A percentile compares a stretch with the other conserved stretches of the same genome.
These are phyloP conservation scores for Tolmerus cingulatus DNA, from an alignment of 2,888 invertebrate species.

Conservation along the genomic window DNA sequence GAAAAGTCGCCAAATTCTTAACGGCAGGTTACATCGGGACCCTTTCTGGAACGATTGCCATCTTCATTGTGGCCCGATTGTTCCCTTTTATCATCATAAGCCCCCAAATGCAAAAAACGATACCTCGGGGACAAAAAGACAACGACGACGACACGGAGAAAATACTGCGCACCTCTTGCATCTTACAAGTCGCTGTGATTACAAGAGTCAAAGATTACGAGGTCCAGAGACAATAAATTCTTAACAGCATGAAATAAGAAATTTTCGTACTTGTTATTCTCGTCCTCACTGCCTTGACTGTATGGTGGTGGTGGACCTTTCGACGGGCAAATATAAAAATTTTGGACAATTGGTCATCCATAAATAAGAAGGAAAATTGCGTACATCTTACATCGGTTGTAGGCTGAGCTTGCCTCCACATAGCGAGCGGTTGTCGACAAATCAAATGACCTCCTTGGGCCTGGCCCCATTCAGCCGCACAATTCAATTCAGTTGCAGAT, in stretches of 20 bases:
- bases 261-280: slow-evolving; percentile 32
- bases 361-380: slow-evolving; percentile 37
- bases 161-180: slow-evolving; percentile 18
- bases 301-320: not conserved
- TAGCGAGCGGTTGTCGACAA: slow-evolving; percentile 9
- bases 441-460: slow-evolving; percentile 29
- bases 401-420: slow-evolving; percentile 25
- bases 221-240: slow-evolving; percentile 39
- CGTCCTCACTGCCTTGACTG: not conserved
- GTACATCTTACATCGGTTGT: slow-evolving; percentile 24
- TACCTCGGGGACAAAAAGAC: slow-evolving; percentile 4
- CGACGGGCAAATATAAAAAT: slow-evolving; percentile 31
- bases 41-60: slow-evolving; percentile 39
- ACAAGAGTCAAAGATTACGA: slow-evolving; percentile 42
- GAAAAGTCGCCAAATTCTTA: slow-evolving; percentile 25
- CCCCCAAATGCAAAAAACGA: slow-evolving; percentile 15
- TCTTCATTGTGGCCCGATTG: slow-evolving; percentile 37
- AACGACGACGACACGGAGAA: not conserved
- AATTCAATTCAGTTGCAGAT: slow-evolving; percentile 30
- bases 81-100: slow-evolving; percentile 38
- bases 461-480: slow-evolving; percentile 9
- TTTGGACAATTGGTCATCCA: slow-evolving; percentile 44
- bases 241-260: slow-evolving; percentile 43
- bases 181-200: slow-evolving; percentile 27
- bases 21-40: slow-evolving; percentile 27